phyloP scores from a whole-genome alignment of 2,888 invertebrate genomes.

The Apotomis capreana region DNA sequence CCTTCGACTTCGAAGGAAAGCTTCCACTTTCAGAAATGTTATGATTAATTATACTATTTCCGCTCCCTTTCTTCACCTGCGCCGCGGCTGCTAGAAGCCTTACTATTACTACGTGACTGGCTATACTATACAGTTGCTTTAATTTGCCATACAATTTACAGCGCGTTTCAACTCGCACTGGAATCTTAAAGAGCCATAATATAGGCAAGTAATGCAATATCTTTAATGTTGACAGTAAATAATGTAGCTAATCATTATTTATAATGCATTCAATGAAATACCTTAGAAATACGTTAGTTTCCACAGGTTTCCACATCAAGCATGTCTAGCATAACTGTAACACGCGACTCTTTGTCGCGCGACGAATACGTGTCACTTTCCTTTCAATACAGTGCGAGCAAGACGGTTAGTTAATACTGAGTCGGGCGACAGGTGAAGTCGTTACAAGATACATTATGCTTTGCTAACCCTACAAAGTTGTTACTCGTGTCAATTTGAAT shows the following conservation, averaged over 20 bases:
- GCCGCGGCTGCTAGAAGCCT: conserved; percentile 32
- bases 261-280: not conserved
- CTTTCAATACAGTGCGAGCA: no score
- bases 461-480: no score
- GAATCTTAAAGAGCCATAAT: conserved; percentile 27
- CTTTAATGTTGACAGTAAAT: not conserved
- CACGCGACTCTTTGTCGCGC: no score
- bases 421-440: no score
- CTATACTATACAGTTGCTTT: conserved; percentile 33
- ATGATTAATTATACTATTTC: not conserved
- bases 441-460: no score
- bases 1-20: no score
- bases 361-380: no score
- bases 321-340: no score
- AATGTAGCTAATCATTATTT: not conserved
- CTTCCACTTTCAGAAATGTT: no score
- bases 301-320: no score
- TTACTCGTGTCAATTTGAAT: no score
- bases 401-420: no score
- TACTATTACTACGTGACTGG: conserved; percentile 39
- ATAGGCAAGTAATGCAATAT: conserved; percentile 13
- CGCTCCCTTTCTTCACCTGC: conserved; percentile 15
- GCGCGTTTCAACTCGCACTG: conserved; percentile 18
- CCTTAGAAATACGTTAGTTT: not conserved
- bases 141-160: conserved; percentile 34